These are phyloP conservation scores for Gorsachius magnificus DNA, from an alignment of 2,797 vertebrate genomes.

Conservation along the genomic window DNA sequence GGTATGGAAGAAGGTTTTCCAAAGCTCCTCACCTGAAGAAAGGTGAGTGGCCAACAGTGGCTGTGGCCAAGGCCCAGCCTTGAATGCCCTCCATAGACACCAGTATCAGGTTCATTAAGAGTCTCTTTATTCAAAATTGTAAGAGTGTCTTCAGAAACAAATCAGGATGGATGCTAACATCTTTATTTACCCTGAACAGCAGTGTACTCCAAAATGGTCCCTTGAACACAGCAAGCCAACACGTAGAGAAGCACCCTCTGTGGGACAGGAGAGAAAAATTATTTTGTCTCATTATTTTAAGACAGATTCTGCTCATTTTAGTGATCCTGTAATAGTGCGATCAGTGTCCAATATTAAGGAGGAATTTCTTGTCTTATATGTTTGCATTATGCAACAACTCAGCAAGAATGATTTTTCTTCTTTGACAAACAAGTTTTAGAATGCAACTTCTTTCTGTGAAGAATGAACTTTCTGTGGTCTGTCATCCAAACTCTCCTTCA, in stretches of 20 bases:
- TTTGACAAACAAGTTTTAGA: not conserved
- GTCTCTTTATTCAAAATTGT: accelerated
- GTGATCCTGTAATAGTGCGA: not conserved
- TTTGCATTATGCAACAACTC: not conserved
- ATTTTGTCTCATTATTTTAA: not conserved
- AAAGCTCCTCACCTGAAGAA: not conserved
- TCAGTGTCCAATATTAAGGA: not conserved
- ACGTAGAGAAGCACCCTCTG: not conserved
- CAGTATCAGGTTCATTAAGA: accelerated
- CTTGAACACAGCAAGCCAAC: not conserved
- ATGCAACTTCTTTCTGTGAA: not conserved
- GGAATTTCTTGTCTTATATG: not conserved
- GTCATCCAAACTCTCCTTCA: not conserved
- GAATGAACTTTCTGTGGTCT: not conserved
- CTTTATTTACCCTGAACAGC: not conserved
- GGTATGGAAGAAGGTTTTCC: not conserved
- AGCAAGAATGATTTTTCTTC: not conserved
- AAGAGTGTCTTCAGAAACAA: not conserved
- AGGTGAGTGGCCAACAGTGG: not conserved
- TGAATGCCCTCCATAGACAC: not conserved
- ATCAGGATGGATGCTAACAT: too few relatives aligned
- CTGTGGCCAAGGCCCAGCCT: not conserved
- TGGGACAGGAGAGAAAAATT: not conserved
- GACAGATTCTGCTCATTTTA: not conserved
- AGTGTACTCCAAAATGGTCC: not conserved